phyloP scores from a whole-genome alignment of 2,113 vertebrate genomes.

The Tychaedon coryphoeus region DNA sequence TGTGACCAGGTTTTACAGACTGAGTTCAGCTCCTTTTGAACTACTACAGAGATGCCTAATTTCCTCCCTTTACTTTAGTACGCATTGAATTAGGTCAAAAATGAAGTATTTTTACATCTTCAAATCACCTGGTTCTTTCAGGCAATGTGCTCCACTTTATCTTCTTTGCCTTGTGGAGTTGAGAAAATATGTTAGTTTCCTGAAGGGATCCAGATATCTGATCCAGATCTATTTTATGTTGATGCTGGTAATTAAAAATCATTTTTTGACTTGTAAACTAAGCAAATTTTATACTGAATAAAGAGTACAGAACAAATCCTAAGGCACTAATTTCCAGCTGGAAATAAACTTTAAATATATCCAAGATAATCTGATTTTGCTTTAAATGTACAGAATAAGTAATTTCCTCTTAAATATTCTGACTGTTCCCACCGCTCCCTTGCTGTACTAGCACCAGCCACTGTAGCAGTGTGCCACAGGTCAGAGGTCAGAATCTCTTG shows the following conservation, averaged over 20 bases:
- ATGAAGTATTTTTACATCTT: neutral
- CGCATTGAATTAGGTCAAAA: slow-evolving; percentile 10
- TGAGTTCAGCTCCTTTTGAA: neutral
- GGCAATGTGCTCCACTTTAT: slow-evolving; percentile 8
- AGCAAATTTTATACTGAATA: slow-evolving; percentile 27
- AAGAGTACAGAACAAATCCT: slow-evolving; percentile 40
- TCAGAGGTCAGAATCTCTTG: neutral
- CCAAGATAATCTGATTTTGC: slow-evolving; percentile 27
- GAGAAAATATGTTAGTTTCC: slow-evolving; percentile 18
- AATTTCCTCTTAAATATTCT: slow-evolving; percentile 7
- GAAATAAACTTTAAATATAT: slow-evolving; percentile 15
- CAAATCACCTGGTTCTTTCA: slow-evolving; percentile 29
- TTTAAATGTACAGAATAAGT: neutral
- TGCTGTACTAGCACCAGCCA: neutral
- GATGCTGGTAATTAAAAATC: slow-evolving; percentile 33
- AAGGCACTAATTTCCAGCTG: neutral
- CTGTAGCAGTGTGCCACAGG: neutral
- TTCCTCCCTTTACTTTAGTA: neutral
- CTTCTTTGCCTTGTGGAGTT: slow-evolving; percentile 29
- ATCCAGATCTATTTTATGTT: slow-evolving; percentile 45
- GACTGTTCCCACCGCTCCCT: neutral
- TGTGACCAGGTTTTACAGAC: neutral
- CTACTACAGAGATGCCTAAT: neutral
- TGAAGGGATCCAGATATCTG: slow-evolving; percentile 14
- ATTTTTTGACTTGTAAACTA: slow-evolving; percentile 48